Evolutionary conservation across 2,888 invertebrate species (phyloP), one percentile per base, ranked within the genome.

Genomic region (Azorinus chamasolen): DNA sequence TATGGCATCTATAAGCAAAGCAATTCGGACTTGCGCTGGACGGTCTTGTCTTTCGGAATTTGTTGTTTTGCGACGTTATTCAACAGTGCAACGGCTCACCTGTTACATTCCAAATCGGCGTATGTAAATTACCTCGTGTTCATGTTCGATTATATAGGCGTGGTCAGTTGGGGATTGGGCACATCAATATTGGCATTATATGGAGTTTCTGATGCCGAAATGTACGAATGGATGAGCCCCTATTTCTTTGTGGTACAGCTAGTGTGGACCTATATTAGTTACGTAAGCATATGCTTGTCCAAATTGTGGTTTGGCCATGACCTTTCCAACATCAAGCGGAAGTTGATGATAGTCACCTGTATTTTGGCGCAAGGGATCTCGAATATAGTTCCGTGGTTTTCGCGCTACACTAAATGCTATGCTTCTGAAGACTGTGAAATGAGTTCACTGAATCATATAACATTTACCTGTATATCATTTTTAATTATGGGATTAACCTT

Each of bases 141-240:
- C 58, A 73, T 85, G 83, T 75, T 76, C 24, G 85, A 85, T 53
- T 85, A 85, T 57, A 59, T 83, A 20, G 85, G 85, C 2, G 83
- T 79, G 1, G 73, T 76, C 10, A 46, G 74, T 37, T 85, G 83
- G 63, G 75, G 80, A 1, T 85, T 70, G n/a, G 85, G 82, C 1
- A 76, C 82, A 0, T 76, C 83, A 0, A 70, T 81, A 12, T 62
- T 83, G 20, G 80, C 83, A 0, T 55, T 82, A 27, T 85, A 83
- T 39, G 75, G 82, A 10, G 77, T 77, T 10, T 85, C 85, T 16
- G 76, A 80, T 16, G 54, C 68, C 43, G 18, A 20, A 8, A 71
- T 72, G 50, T 85, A 83, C 62, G 63, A 78, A n/a, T 54, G 45
- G 58, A 55, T 79, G 43, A 64, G 61, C 14, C 54, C 65, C 18